These are phyloP conservation scores for Dione vanillae DNA, from an alignment of 2,888 invertebrate species.

Conservation along the genomic window DNA sequence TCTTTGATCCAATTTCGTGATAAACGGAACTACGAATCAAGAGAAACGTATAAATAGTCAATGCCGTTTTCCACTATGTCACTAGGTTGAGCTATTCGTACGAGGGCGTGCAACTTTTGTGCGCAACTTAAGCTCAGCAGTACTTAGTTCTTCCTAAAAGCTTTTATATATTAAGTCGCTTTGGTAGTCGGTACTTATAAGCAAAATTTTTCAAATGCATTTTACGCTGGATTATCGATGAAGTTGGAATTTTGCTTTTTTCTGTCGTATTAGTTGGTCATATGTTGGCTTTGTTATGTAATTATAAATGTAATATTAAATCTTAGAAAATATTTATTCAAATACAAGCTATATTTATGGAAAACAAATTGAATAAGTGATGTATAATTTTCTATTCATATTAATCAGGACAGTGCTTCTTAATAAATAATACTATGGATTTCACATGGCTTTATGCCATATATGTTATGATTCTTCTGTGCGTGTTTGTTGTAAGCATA, in stretches of 20 bases:
- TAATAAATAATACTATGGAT: no score
- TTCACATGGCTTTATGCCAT: no score
- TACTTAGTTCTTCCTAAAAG: conserved; percentile 21
- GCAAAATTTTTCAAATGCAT: conserved; percentile 8
- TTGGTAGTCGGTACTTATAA: neutral
- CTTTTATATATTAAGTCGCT: conserved; percentile 14
- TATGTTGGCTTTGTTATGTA: no score
- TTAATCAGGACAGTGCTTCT: no score
- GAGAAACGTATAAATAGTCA: conserved; percentile 19
- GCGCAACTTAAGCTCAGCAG: neutral
- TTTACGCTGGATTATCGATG: neutral
- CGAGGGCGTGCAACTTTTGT: conserved; percentile 7
- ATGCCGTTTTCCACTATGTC: conserved; percentile 14
- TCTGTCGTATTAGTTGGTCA: no score
- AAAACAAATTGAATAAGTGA: no score
- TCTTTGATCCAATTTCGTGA: conserved; percentile 8
- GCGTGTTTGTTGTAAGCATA: no score
- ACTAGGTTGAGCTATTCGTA: conserved; percentile 12
- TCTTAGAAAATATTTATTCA: no score
- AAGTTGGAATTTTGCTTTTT: neutral
- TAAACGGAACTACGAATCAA: conserved; percentile 2
- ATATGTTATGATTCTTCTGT: no score
- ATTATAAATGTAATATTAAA: no score
- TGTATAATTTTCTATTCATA: no score
- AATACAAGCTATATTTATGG: no score